These are phyloP conservation scores for Phataginus tricuspis DNA, from an alignment of 2,797 vertebrate genomes.

Conservation along the genomic window DNA sequence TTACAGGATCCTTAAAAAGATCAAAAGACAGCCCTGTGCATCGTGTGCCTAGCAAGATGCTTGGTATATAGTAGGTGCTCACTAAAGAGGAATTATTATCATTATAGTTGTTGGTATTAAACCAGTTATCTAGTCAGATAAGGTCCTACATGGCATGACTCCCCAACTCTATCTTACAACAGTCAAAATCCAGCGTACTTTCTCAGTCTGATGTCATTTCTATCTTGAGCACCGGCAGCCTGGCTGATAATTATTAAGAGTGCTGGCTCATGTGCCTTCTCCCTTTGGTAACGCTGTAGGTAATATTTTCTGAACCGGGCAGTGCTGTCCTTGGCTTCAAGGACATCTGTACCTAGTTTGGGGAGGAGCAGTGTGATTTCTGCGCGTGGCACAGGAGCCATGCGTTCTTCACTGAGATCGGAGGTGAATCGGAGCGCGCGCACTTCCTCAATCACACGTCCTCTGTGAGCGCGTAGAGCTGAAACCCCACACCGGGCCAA, in stretches of 20 bases:
- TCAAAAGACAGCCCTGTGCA: not conserved
- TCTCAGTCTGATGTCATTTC: not conserved
- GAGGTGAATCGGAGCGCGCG: not conserved
- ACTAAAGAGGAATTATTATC: not conserved
- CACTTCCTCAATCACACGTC: not conserved
- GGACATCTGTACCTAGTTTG: not conserved
- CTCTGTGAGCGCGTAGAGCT: not conserved
- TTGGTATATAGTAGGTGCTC: not conserved
- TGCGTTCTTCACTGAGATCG: not conserved
- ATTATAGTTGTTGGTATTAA: not conserved
- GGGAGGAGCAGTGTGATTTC: rapidly evolving
- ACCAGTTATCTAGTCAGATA: not conserved
- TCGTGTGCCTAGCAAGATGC: not conserved
- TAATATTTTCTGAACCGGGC: not conserved
- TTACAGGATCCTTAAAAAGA: not conserved
- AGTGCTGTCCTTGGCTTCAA: not conserved
- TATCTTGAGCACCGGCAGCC: not conserved
- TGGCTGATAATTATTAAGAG: not conserved
- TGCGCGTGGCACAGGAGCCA: not conserved
- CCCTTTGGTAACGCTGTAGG: not conserved
- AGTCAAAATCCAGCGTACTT: not conserved
- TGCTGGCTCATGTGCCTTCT: rapidly evolving
- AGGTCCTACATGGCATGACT: not conserved
- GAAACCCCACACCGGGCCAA: not conserved
- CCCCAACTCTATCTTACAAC: not conserved